Base-by-base conservation (phyloP, 2,797 vertebrate species). In the Adrianichthys oophorus region DNA sequence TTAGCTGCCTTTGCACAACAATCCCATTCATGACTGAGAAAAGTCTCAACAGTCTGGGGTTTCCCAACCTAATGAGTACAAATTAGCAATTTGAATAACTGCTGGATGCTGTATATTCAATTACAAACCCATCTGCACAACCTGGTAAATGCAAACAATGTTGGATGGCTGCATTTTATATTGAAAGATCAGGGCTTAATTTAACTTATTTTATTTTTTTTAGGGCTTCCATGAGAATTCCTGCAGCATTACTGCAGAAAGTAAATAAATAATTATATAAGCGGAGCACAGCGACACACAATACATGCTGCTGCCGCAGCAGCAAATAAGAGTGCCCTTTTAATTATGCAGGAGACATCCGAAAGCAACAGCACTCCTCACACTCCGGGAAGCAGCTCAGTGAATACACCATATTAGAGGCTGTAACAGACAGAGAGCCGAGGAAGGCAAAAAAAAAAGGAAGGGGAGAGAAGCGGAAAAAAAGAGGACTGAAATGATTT, bases 311-410 rank as follows among this genome's bases (percentile, higher is more conserved):
- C 83, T 78, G 83, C 84, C 56, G 69, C 74, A 79, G 83, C 79
- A 82, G 82, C 80, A 85, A 87, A 87, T 87, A 86, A 86, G 90
- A 92, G 90, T 90, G 87, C 71, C 79, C 85, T 85, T 87, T 93
- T 90, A 93, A 93, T 93, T 92, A 93, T 93, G 90, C 85, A 93
- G 87, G 90, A 92, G 91, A 91, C 89, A 89, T 90, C 87, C 72
- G 74, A 84, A 90, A 86, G 89, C 88, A 92, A 91, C 88, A 89
- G 87, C 89, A 87, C 82, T 90, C 85, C 85, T 89, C 88, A 90
- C 87, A 88, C 89, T 89, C 89, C 76, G 79, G 74, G 87, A 82
- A 88, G 76, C 85, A 86, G 80, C 80, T 70, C 76, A 75, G 83
- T 78, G 84, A 90, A 88, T 87, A 88, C 74, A 80, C 74, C 75